phyloP scores from a whole-genome alignment of 2,797 vertebrate species.

The Phrynocephalus guinanensis region DNA sequence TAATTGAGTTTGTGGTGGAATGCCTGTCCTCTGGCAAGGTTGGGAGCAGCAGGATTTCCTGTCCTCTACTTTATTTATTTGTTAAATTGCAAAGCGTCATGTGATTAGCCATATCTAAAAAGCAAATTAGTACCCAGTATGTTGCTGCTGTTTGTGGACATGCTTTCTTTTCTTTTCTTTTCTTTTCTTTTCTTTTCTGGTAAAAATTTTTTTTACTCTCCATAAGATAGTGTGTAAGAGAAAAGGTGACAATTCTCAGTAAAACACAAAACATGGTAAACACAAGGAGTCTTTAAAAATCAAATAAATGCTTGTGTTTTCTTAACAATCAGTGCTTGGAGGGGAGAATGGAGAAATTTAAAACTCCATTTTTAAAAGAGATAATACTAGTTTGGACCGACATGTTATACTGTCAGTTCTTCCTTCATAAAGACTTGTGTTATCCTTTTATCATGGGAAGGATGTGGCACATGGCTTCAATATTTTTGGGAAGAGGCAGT shows the following conservation, averaged over 20 bases:
- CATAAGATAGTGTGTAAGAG: neutral
- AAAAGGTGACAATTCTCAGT: neutral
- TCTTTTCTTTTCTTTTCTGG: neutral
- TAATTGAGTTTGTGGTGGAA: slow-evolving; percentile 1
- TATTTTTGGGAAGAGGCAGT: neutral
- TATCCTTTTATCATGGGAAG: neutral
- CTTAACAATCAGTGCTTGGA: neutral
- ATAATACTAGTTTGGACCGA: neutral
- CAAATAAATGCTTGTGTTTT: neutral
- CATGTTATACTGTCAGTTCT: neutral
- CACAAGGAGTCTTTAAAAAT: neutral
- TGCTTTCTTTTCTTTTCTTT: too few relatives aligned
- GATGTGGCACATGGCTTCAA: neutral
- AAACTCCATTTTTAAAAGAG: neutral
- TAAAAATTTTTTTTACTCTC: neutral
- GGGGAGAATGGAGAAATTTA: neutral
- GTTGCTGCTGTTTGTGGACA: too few relatives aligned
- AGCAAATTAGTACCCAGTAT: neutral
- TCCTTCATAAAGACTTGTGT: neutral
- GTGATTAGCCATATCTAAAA: slow-evolving; percentile 2
- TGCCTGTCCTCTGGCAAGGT: neutral
- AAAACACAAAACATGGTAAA: neutral
- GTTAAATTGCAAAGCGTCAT: neutral
- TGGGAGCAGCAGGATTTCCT: neutral
- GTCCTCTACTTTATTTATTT: neutral